Base-by-base conservation (phyloP, 2,888 invertebrate genomes). In the Sclerodermus sp. region DNA sequence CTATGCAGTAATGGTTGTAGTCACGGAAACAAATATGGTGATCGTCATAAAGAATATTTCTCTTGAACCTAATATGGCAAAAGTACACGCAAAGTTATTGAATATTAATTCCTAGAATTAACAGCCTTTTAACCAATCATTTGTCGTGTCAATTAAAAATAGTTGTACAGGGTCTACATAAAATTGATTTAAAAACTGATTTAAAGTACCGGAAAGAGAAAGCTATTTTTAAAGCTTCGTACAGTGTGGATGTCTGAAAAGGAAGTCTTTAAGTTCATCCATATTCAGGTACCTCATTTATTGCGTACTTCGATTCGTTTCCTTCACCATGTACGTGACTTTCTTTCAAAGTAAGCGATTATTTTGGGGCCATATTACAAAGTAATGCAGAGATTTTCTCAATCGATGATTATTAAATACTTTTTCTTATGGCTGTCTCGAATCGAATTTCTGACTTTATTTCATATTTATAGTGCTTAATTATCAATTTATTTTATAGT, bases 291-390 rank as follows among this genome's bases (percentile, higher is more conserved):
- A 23, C 23, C 23, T 58, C 48, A 45, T 58, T 62, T 52, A 52
- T 49, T 49, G 54, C 45, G 51, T 53, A 60, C 55, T 51, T 53
- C 47, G 34, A 49, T 51, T 52, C 51, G 41, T 50, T 64, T 62
- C 54, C 60, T 63, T 56, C 55, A 47, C 4, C 42, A 39, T 15
- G 39, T 64, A 67, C 68, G 68, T 68, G 68, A 67, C 57, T 48
- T 13, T 46, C 51, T 45, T 66, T 23, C 29, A 31, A 58, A 63
- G 49, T 37, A 43, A 23, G 17, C 17, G 36, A 62, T 62, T 51
- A 51, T 49, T 51, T 55, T 41, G 5, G 13, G 15, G 42, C 29
- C 31, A 47, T 17, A 34, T 15, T 39, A 53, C 48, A 49, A 52
- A 50, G 32, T 42, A 41, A 38, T 29, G 41, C 42, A 10, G 23